Conservation (phyloP, 2,888 invertebrate species). For the Exocentrus adspersus region DNA sequence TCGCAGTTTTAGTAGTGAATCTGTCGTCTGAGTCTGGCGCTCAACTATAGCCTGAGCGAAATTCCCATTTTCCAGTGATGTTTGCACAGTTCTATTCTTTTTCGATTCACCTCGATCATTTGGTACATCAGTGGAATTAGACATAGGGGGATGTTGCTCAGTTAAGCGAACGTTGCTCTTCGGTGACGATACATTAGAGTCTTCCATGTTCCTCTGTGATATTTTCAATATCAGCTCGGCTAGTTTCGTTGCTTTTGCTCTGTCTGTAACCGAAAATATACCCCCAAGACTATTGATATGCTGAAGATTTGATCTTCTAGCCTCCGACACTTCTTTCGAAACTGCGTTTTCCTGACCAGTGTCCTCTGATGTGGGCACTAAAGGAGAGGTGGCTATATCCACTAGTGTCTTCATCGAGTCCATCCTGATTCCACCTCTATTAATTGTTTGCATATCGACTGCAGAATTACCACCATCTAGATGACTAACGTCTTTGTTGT, state of each 20-base stretch:
- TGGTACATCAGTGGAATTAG: background rate
- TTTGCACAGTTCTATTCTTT: conserved; percentile 3
- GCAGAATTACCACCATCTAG: no score
- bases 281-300: background rate
- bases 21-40: conserved; percentile 12
- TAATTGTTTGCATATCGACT: no score
- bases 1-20: background rate
- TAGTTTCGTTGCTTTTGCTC: background rate
- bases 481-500: no score
- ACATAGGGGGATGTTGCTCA: background rate
- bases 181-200: background rate
- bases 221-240: conserved; percentile 1
- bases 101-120: background rate
- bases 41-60: background rate
- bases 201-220: background rate
- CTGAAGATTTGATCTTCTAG: conserved; percentile 9
- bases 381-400: conserved; percentile 2
- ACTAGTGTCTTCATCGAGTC: background rate
- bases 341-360: background rate
- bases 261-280: background rate
- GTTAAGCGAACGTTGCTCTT: background rate
- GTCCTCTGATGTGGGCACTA: background rate
- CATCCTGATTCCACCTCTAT: background rate
- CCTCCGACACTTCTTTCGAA: background rate
- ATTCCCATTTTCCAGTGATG: background rate